Percentiles rank a stretch among this genome's conserved stretches.
Evolutionary conservation across 2,888 invertebrate genomes (phyloP).

Genomic region (Chouioia cunea): DNA sequence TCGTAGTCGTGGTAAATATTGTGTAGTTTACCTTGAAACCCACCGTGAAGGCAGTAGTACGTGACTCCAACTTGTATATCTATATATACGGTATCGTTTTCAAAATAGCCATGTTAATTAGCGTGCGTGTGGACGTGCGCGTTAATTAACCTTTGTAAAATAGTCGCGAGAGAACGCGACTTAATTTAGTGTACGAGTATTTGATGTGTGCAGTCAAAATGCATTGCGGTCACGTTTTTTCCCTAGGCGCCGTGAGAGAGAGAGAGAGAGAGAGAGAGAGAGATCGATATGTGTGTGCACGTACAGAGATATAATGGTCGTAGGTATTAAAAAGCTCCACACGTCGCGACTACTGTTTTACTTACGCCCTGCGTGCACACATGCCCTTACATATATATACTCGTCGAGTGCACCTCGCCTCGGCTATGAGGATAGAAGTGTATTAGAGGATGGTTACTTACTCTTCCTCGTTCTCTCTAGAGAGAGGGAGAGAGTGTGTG

Average conservation of each 20-base stretch:
- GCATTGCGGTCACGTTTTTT: conserved; percentile 55
- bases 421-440: too few relatives aligned
- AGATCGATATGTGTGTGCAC: conserved; percentile 52
- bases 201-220: conserved; percentile 37
- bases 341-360: conserved; percentile 32
- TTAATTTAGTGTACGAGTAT: conserved; percentile 30
- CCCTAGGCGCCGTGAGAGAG: conserved; percentile 50
- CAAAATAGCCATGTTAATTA: conserved; percentile 50
- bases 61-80: too few relatives aligned
- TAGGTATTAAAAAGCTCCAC: conserved; percentile 46
- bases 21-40: background rate
- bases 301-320: conserved; percentile 51
- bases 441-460: too few relatives aligned
- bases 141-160: conserved; percentile 47
- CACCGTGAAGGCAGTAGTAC: too few relatives aligned
- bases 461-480: too few relatives aligned
- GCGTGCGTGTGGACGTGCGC: conserved; percentile 48
- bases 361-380: background rate
- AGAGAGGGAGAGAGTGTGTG: too few relatives aligned
- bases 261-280: conserved; percentile 47
- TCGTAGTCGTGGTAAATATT: background rate
- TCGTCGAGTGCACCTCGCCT: too few relatives aligned
- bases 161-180: conserved; percentile 41
- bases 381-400: too few relatives aligned
- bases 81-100: conserved; percentile 44